Evolutionary conservation across 2,888 invertebrate species (phyloP).

Genomic region (Belgica antarctica): DNA sequence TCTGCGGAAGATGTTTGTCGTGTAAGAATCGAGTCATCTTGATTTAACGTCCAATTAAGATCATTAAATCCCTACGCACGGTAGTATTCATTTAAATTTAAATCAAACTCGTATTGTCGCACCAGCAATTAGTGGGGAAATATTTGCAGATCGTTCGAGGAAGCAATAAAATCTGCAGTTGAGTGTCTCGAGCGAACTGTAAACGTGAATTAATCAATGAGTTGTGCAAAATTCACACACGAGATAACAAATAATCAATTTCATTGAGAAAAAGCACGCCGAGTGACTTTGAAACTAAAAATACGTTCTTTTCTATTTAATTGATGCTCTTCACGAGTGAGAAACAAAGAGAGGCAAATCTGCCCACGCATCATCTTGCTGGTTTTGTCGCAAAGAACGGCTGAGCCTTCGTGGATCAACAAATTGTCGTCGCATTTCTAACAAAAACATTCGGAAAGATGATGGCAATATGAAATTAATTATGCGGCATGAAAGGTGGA

Average conservation of each 20-base stretch:
- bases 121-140: background rate
- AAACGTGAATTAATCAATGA: background rate
- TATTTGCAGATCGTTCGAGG: background rate
- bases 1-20: background rate
- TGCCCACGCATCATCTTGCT: slow-evolving; percentile 14
- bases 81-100: background rate
- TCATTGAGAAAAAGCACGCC: background rate
- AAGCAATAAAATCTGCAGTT: no score
- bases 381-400: background rate
- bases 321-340: slow-evolving; percentile 14
- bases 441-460: background rate
- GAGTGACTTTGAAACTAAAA: slow-evolving; percentile 2
- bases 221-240: background rate
- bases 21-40: background rate
- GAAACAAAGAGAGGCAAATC: background rate
- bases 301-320: background rate
- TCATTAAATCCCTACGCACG: background rate
- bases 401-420: slow-evolving; percentile 28
- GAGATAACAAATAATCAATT: slow-evolving; percentile 12
- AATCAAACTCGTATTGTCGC: background rate
- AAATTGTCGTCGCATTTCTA: background rate
- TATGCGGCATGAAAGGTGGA: background rate
- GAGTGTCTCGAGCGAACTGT: background rate
- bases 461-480: slow-evolving; percentile 18
- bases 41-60: no score